Conservation (phyloP, 1,140 invertebrate genomes). For the Caenorhabditis remanei region DNA sequence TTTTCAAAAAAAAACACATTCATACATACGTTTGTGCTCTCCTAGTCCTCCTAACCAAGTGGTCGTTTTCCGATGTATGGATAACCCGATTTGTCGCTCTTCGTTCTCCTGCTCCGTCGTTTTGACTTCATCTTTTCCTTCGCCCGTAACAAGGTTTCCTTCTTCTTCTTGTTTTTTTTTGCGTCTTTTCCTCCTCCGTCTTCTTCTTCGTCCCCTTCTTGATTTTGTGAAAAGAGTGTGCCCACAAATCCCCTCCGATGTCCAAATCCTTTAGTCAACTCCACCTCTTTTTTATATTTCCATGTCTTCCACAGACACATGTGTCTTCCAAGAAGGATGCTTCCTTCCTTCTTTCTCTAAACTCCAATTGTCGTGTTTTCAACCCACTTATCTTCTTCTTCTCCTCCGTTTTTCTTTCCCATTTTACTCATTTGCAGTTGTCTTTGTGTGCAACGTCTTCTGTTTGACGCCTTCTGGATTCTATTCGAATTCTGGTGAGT, state of each 20-base stretch:
- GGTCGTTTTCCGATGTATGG: slow-evolving; percentile 50
- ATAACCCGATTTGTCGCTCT: slow-evolving; percentile 47
- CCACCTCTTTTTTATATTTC: slow-evolving; percentile 34
- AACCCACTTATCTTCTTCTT: slow-evolving; percentile 18
- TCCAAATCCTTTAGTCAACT: slow-evolving; percentile 16
- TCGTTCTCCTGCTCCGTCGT: slow-evolving; percentile 39
- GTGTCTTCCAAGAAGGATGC: neutral
- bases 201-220: neutral
- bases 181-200: slow-evolving; percentile 21
- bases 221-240: neutral
- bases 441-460: neutral
- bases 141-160: slow-evolving; percentile 52
- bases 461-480: slow-evolving; percentile 41
- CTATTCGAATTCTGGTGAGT: neutral
- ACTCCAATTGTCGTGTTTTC: slow-evolving; percentile 15
- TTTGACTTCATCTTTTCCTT: slow-evolving; percentile 47
- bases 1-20: neutral
- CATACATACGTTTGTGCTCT: neutral
- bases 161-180: slow-evolving; percentile 40
- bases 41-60: slow-evolving; percentile 13
- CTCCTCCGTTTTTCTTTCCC: neutral
- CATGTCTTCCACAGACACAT: neutral
- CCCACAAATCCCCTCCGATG: slow-evolving; percentile 23
- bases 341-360: neutral
- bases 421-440: slow-evolving; percentile 14